A percentile compares a stretch with the other conserved stretches of the same genome.
These are phyloP conservation scores for Enteromius paludinosus DNA, from an alignment of 2,797 vertebrate species.

Conservation along the genomic window DNA sequence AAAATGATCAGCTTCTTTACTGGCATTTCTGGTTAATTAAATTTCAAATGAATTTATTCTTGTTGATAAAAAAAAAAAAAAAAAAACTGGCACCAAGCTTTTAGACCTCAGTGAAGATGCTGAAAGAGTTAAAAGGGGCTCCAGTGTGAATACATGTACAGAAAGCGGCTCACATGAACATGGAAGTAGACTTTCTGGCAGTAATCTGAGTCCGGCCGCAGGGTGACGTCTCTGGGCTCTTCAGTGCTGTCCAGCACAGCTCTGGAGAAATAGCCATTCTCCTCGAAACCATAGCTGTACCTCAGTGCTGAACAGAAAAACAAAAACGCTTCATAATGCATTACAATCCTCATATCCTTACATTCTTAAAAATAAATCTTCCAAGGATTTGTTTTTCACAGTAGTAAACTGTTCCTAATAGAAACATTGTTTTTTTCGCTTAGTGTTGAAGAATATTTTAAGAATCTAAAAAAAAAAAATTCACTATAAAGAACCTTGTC, in stretches of 20 bases:
- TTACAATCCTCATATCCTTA: no score
- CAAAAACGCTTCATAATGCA: neutral
- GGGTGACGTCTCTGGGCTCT: conserved; percentile 63
- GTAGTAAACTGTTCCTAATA: no score
- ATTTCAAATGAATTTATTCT: no score
- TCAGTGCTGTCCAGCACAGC: conserved; percentile 84
- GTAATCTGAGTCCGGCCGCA: conserved; percentile 67
- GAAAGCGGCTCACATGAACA: conserved; percentile 81
- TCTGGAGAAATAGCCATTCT: conserved; percentile 83
- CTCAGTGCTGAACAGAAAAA: conserved; percentile 72
- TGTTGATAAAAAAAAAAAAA: no score
- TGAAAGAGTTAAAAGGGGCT: no score
- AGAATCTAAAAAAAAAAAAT: no score
- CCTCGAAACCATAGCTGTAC: conserved; percentile 84
- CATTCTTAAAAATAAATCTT: neutral
- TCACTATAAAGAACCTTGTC: no score
- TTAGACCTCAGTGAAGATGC: neutral
- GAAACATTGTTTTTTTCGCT: no score
- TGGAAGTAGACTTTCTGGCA: conserved; percentile 85
- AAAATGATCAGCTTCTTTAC: neutral
- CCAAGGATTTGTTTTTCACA: neutral
- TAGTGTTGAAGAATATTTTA: no score
- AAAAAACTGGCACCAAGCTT: no score
- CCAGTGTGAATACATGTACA: no score
- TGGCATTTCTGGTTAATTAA: neutral